Conservation (phyloP, 1,140 invertebrate species). For the Solenopsis invicta region DNA sequence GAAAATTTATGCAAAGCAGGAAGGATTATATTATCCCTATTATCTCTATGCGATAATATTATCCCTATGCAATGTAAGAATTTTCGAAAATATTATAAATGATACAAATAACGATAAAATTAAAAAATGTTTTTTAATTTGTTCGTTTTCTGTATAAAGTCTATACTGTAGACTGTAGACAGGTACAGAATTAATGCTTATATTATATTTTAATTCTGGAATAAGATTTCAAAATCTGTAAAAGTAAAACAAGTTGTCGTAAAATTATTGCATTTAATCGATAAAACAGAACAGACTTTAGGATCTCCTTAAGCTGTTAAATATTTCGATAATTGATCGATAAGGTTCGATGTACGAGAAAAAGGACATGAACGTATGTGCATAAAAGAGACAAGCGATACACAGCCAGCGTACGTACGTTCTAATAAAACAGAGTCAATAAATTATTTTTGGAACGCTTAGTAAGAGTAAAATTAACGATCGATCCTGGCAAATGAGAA, state of each 20-base stretch:
- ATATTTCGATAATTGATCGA: conserved; percentile 33
- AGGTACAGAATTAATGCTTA: too few species aligned
- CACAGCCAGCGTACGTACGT: conserved; percentile 7
- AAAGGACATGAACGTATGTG: neutral
- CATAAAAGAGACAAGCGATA: conserved; percentile 39
- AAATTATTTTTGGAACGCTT: conserved; percentile 73
- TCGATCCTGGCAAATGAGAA: conserved; percentile 66
- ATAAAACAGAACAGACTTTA: too few species aligned
- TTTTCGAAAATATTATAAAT: neutral
- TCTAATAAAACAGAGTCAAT: conserved; percentile 71
- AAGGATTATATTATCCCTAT: neutral
- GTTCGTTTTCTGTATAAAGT: too few species aligned
- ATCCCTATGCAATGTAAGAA: neutral
- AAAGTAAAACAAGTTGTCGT: too few species aligned
- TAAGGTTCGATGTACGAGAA: conserved; percentile 46
- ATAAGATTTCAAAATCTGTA: too few species aligned
- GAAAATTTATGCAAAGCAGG: neutral
- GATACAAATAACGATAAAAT: neutral
- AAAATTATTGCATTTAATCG: too few species aligned
- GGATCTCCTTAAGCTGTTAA: neutral
- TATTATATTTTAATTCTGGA: too few species aligned
- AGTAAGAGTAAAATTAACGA: conserved; percentile 71
- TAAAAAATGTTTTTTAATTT: too few species aligned
- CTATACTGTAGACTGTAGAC: too few species aligned
- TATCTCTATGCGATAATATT: neutral